Conservation (phyloP, 2,113 vertebrate species). For the Chiloscyllium plagiosum region DNA sequence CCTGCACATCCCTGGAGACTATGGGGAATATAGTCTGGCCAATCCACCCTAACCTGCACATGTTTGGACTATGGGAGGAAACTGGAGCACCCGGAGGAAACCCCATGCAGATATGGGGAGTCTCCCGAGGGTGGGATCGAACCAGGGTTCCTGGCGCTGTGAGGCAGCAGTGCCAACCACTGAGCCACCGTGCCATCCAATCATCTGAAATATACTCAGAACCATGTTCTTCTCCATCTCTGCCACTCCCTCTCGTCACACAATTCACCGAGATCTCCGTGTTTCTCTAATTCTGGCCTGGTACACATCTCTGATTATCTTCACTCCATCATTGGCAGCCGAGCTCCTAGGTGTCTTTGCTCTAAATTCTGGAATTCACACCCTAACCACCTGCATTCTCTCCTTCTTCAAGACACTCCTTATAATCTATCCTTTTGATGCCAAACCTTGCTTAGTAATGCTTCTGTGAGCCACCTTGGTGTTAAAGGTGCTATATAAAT, state of each 20-base stretch:
- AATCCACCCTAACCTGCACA: too few species aligned
- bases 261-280: background rate
- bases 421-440: background rate
- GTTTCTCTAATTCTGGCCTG: background rate
- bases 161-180: too few species aligned
- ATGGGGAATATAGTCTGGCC: too few species aligned
- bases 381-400: background rate
- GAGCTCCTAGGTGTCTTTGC: background rate
- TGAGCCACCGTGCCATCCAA: too few species aligned
- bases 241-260: background rate
- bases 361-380: background rate
- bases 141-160: too few species aligned
- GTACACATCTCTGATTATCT: background rate
- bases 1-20: too few species aligned
- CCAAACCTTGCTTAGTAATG: background rate
- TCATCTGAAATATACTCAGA: background rate
- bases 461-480: background rate
- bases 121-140: too few species aligned
- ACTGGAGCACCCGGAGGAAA: too few species aligned
- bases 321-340: background rate
- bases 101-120: too few species aligned
- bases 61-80: too few species aligned
- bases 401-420: background rate
- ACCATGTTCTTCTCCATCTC: background rate
- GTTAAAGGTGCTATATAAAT: too few species aligned